A percentile compares a stretch with the other conserved stretches of the same genome.
Evolutionary conservation across 2,113 vertebrate genomes (phyloP).

Genomic region (Elachura formosa): DNA sequence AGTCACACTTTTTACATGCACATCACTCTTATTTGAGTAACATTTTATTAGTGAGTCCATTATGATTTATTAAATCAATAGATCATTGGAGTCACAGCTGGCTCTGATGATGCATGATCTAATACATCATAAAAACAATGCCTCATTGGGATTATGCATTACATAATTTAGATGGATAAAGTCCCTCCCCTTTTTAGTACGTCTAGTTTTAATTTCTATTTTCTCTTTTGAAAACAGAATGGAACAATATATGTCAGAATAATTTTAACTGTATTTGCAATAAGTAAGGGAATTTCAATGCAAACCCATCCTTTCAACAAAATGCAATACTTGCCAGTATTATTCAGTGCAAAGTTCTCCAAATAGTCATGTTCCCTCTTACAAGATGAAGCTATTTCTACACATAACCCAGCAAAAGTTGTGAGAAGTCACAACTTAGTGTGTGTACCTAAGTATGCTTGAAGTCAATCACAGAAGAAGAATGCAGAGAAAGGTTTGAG

Average conservation of each 20-base stretch:
- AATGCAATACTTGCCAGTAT: not conserved
- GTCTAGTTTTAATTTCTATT: not conserved
- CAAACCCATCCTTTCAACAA: not conserved
- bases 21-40: slow-evolving; percentile 40
- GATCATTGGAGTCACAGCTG: slow-evolving; percentile 58
- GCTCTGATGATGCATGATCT: slow-evolving; percentile 65
- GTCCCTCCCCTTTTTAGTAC: not conserved
- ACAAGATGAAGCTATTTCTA: not conserved
- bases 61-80: slow-evolving; percentile 65
- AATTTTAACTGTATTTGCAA: not conserved
- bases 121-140: slow-evolving; percentile 68
- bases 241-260: not conserved
- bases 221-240: not conserved
- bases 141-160: slow-evolving; percentile 48
- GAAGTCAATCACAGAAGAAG: not conserved
- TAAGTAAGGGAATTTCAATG: not conserved
- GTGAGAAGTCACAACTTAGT: not conserved
- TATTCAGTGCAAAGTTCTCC: not conserved
- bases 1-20: slow-evolving; percentile 27
- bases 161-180: slow-evolving; percentile 8
- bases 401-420: not conserved
- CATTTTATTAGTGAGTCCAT: slow-evolving; percentile 48
- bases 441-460: not conserved
- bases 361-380: not conserved
- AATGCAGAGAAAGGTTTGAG: not conserved